Percentiles rank a stretch among this genome's conserved stretches.
Conservation (phyloP, 2,797 vertebrate genomes). For the Todus mexicanus region DNA sequence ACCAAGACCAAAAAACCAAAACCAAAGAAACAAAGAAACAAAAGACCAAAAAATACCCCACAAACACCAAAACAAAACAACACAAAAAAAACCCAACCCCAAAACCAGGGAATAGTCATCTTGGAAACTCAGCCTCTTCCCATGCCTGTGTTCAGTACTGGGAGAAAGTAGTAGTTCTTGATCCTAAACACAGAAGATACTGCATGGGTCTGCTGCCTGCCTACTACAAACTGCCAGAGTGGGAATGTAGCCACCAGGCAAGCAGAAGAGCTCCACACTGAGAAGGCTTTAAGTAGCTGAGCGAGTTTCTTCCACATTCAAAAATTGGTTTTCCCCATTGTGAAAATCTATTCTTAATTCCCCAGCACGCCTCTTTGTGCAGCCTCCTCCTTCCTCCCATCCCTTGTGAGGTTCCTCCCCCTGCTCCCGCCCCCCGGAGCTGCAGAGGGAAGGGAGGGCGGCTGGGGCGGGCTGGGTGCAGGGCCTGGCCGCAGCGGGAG, state of each 20-base stretch:
- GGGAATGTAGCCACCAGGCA: not conserved
- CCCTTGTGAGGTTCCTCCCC: rapidly evolving
- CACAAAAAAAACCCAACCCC: too few relatives aligned
- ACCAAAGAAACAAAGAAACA: too few relatives aligned
- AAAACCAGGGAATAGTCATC: not conserved
- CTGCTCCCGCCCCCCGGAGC: rapidly evolving
- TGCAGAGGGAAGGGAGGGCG: rapidly evolving
- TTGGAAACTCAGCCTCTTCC: not conserved
- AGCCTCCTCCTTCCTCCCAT: not conserved
- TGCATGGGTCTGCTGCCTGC: rapidly evolving
- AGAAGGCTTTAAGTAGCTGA: not conserved
- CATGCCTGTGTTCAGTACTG: not conserved
- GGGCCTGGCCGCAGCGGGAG: not conserved
- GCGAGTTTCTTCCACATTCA: not conserved
- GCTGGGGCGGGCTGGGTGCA: rapidly evolving
- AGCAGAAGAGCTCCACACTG: not conserved
- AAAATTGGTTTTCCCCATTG: not conserved
- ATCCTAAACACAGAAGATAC: not conserved
- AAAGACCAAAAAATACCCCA: too few relatives aligned
- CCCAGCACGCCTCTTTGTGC: not conserved
- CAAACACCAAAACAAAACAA: too few relatives aligned
- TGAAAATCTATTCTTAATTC: not conserved
- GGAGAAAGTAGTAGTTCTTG: not conserved
- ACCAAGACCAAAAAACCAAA: too few relatives aligned
- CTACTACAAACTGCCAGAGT: not conserved